These are phyloP conservation scores for Sebastes ruberrimus DNA, from an alignment of 2,797 vertebrate genomes.

Conservation along the genomic window DNA sequence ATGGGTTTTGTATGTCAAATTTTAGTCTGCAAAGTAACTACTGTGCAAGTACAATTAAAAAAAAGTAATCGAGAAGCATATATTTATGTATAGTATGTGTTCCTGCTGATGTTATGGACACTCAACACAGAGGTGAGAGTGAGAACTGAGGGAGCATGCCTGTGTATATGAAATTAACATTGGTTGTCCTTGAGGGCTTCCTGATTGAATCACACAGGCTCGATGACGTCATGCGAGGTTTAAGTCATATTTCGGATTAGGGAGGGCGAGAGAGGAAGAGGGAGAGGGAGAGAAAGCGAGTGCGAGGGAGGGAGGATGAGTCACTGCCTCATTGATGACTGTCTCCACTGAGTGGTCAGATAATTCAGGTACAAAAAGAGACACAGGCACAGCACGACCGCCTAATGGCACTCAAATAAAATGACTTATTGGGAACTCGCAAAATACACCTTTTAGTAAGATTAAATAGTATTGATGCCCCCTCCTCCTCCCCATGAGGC, in stretches of 20 bases:
- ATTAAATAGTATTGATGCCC: slow-evolving; percentile 80
- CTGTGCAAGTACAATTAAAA: background rate
- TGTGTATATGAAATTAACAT: slow-evolving; percentile 82
- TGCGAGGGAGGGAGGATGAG: slow-evolving; percentile 65
- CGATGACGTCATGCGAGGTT: slow-evolving; percentile 78
- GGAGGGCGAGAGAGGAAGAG: slow-evolving; percentile 29
- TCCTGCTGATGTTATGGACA: background rate
- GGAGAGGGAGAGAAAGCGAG: background rate
- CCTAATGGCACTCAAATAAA: slow-evolving; percentile 85
- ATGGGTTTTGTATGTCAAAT: background rate
- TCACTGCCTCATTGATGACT: slow-evolving; percentile 80
- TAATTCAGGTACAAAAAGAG: slow-evolving; percentile 81
- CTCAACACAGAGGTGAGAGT: slow-evolving; percentile 37
- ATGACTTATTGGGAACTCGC: slow-evolving; percentile 80
- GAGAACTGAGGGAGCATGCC: slow-evolving; percentile 49
- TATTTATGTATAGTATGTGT: background rate
- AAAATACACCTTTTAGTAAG: slow-evolving; percentile 85
- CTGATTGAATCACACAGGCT: slow-evolving; percentile 82
- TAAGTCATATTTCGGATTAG: slow-evolving; percentile 78
- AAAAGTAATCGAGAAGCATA: background rate
- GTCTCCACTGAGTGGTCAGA: slow-evolving; percentile 79
- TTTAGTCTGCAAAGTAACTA: background rate
- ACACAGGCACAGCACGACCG: slow-evolving; percentile 69
- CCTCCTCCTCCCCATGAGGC: slow-evolving; percentile 16
- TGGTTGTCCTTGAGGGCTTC: slow-evolving; percentile 83